phyloP scores from a whole-genome alignment of 2,113 vertebrate genomes.

The Eonycteris spelaea region DNA sequence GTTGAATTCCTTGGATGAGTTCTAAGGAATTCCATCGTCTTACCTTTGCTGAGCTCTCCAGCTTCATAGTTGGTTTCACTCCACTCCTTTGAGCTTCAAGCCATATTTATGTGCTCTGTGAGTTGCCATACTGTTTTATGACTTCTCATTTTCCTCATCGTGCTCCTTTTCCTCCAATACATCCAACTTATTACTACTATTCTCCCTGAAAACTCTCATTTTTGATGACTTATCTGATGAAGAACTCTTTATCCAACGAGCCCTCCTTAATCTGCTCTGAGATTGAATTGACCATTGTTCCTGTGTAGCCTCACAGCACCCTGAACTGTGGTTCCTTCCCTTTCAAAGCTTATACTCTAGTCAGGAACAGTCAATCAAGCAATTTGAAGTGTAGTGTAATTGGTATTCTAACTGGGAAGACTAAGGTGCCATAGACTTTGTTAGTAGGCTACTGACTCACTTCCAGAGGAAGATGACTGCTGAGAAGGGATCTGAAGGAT shows the following conservation, averaged over 20 bases:
- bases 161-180: background rate
- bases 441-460: background rate
- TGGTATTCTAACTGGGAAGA: background rate
- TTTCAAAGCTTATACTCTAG: background rate
- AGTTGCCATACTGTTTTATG: background rate
- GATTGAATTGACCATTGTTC: background rate
- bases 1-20: background rate
- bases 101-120: background rate
- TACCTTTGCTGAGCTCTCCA: background rate
- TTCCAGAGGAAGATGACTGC: background rate
- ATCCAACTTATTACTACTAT: background rate
- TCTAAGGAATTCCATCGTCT: background rate
- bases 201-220: background rate
- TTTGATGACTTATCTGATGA: background rate
- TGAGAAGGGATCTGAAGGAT: background rate
- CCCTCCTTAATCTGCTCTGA: background rate
- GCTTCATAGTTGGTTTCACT: background rate
- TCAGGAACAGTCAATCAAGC: background rate
- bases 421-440: background rate
- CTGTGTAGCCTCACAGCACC: background rate
- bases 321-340: background rate
- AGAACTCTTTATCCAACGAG: background rate
- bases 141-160: background rate
- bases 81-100: background rate
- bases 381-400: background rate